Conservation (phyloP, 2,797 vertebrate genomes). For the Amblyopsis hoosieri region DNA sequence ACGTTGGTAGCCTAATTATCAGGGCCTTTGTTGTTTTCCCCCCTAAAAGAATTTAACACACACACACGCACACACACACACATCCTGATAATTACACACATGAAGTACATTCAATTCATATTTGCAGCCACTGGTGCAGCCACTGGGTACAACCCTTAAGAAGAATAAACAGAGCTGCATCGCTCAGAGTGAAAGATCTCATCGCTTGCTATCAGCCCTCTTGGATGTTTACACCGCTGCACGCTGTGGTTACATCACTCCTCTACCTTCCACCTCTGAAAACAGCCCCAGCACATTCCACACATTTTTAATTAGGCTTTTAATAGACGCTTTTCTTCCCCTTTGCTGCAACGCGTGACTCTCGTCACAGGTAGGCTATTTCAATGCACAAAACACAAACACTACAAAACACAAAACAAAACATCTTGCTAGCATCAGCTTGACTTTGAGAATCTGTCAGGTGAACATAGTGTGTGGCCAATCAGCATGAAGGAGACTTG, state of each 20-base stretch:
- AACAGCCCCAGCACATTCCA: conserved; percentile 41
- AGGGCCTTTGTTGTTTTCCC: conserved; percentile 39
- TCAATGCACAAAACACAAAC: conserved; percentile 23
- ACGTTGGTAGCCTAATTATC: not conserved
- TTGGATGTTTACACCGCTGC: conserved; percentile 45
- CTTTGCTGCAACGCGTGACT: conserved; percentile 51
- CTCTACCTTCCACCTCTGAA: conserved; percentile 28
- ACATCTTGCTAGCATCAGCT: too few relatives aligned
- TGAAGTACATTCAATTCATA: not conserved
- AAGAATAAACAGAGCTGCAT: not conserved
- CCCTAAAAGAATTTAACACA: not conserved
- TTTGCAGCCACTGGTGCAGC: not conserved
- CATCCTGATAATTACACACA: too few relatives aligned
- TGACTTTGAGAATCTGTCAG: too few relatives aligned
- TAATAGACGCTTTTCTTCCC: conserved; percentile 55
- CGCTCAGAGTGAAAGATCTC: not conserved
- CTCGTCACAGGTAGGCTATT: conserved; percentile 26
- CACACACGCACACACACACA: too few relatives aligned
- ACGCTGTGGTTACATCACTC: conserved; percentile 66
- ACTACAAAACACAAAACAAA: conserved; percentile 3
- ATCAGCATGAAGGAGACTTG: too few relatives aligned
- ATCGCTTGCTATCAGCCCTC: not conserved
- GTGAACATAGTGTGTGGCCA: too few relatives aligned
- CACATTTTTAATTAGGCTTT: conserved; percentile 76
- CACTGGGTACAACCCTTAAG: too few relatives aligned